Evolutionary conservation across 2,888 invertebrate species (phyloP), one percentile per base, ranked within the genome.

Genomic region (Micropterix aruncella): DNA sequence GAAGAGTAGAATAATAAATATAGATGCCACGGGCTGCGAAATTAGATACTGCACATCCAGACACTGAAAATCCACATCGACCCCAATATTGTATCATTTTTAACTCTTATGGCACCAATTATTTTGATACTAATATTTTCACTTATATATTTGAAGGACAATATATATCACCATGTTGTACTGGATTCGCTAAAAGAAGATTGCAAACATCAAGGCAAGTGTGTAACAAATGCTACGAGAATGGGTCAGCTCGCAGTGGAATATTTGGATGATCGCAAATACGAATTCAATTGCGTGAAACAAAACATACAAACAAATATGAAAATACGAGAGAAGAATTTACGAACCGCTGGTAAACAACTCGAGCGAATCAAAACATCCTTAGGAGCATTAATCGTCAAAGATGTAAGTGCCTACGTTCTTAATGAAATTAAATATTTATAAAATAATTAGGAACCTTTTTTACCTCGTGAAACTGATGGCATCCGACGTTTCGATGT

Each of bases 171-270:
- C 52, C 77, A 80, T 40, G 74, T 74, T 1, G 74, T 81, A 2
- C 56, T 81, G 44, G 68, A 70, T 36, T 71, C 74, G 1, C 57
- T 82, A 40, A 70, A 72, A 52, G 54, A 68, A 18, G 80, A 83
- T 55, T 74, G 74, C 47, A 60, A 68, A 37, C 66, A 67, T 7
- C 81, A 81, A 59, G 74, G 76, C 38, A 73, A 73, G 53, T 73
- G 80, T 48, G 65, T 82, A 52, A 68, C 78, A 57, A 74, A 72
- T 16, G 75, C 79, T 1, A 79, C 77, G 0, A 70, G 75, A 53
- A 72, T 81, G 65, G 80, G 81, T 0, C 80, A 82, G 54, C 59
- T 80, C 1, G 80, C 79, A 1, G 72, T 75, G 52, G 80, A 82
- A 55, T 78, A 80, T 55, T 60, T 80, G 18, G 77, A 80, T 43